Evolutionary conservation across 2,797 vertebrate genomes (phyloP).

Genomic region (Parauchenoglanis punctatus): DNA sequence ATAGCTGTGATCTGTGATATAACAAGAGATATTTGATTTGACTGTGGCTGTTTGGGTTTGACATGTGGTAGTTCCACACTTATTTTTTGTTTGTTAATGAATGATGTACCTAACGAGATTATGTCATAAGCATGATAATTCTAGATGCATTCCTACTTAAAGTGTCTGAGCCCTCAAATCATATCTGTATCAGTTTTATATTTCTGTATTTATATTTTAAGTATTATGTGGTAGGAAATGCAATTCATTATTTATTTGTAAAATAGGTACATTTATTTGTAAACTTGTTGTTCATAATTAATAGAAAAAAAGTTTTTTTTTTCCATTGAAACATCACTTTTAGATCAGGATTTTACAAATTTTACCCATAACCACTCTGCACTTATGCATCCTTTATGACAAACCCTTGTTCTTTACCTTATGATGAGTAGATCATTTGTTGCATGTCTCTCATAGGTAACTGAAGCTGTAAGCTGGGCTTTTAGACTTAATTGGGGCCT

Average conservation of each 20-base stretch:
- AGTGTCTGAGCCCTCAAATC: neutral
- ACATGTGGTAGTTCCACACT: slow-evolving; percentile 37
- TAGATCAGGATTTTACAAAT: neutral
- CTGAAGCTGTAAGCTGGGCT: neutral
- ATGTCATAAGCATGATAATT: neutral
- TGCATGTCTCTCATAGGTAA: neutral
- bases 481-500: neutral
- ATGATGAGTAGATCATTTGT: neutral
- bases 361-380: neutral
- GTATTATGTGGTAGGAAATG: neutral
- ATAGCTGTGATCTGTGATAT: slow-evolving; percentile 20
- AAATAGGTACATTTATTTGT: neutral
- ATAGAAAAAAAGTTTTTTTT: neutral
- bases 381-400: neutral
- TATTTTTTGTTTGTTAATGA: slow-evolving; percentile 7
- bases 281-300: neutral
- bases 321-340: neutral
- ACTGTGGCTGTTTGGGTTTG: slow-evolving; percentile 61
- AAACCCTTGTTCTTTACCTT: neutral
- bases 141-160: neutral
- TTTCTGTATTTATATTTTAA: no score
- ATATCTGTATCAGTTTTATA: neutral
- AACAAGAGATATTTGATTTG: slow-evolving; percentile 40
- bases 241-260: neutral
- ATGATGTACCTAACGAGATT: neutral